Evolutionary conservation across 2,113 vertebrate species (phyloP), one percentile per base, ranked within the genome.

Genomic region (Perca schrenkii): DNA sequence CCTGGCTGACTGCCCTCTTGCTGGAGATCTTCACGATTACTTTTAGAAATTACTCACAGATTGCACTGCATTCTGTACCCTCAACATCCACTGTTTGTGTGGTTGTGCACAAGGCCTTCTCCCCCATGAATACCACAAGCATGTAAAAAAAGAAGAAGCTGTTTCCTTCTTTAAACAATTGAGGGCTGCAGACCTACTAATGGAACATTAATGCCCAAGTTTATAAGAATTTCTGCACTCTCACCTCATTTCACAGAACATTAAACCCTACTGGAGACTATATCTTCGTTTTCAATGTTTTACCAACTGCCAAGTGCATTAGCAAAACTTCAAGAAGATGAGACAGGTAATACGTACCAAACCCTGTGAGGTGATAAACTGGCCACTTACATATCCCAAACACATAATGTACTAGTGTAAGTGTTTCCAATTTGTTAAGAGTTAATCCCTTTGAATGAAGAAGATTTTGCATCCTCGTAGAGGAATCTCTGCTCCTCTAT

Each of bases 11-110:
- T 83, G 86, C 89, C 84, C 58, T 85, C 66, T 87, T 34, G 31
- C 77, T 67, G 34, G 36, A 91, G 92, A 94, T 93, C 72, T 83
- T 78, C 31, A 73, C 58, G 91, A 95, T 96, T 91, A 91, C 85
- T 64, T 61, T 68, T 56, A 90, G 76, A 95, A 95, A 95, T 96
- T 91, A 92, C 90, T 95, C 85, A 79, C 95, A 95, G 94, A 95
- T 94, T 95, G 88, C 64, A 5, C 56, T 69, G 82, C 72, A 54
- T 86, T 87, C 68, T 85, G 79, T 8, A 34, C 46, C 43, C 31
- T 66, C 40, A 56, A 79, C 69, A 79, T 61, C 19, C 31, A 46
- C 40, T 60, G 16, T 80, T 50, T 82, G 70, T 76, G 84, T 65
- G 73, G 69, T 66, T 76, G 58, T 47, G 71, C 61, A 71, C 77